These are phyloP conservation scores for Gymnoscopelus braueri DNA, from an alignment of 2,797 vertebrate species.

Conservation along the genomic window DNA sequence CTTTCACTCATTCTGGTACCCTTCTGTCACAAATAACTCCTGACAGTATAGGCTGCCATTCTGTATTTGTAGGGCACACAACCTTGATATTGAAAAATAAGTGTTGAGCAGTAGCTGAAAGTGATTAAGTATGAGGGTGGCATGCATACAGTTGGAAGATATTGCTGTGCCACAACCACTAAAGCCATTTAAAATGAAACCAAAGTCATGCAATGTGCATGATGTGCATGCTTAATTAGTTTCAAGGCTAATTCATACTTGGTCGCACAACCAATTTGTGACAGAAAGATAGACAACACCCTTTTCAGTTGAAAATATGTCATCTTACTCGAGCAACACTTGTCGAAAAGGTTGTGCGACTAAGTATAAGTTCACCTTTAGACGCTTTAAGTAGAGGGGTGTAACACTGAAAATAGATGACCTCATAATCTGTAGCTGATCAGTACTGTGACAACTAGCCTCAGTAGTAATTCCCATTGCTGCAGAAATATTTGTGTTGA, in stretches of 20 bases:
- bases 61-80: slow-evolving; percentile 14
- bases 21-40: no score
- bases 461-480: slow-evolving; percentile 17
- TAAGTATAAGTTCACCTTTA: not conserved
- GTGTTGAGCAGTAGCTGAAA: not conserved
- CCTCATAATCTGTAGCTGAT: slow-evolving; percentile 26
- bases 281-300: no score
- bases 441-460: not conserved
- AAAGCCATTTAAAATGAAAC: slow-evolving; percentile 1
- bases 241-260: no score
- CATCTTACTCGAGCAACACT: no score
- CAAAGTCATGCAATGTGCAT: not conserved
- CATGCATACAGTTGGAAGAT: not conserved
- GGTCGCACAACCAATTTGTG: no score
- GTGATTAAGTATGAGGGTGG: not conserved
- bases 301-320: no score
- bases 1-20: no score
- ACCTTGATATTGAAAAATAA: slow-evolving; percentile 3
- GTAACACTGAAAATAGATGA: slow-evolving; percentile 23
- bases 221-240: not conserved
- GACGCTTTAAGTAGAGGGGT: not conserved
- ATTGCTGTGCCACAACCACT: not conserved
- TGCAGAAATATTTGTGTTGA: slow-evolving; percentile 29
- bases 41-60: no score
- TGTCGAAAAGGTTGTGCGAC: no score